Evolutionary conservation across 1,140 invertebrate genomes (phyloP).

Genomic region (Lepidurus apus): DNA sequence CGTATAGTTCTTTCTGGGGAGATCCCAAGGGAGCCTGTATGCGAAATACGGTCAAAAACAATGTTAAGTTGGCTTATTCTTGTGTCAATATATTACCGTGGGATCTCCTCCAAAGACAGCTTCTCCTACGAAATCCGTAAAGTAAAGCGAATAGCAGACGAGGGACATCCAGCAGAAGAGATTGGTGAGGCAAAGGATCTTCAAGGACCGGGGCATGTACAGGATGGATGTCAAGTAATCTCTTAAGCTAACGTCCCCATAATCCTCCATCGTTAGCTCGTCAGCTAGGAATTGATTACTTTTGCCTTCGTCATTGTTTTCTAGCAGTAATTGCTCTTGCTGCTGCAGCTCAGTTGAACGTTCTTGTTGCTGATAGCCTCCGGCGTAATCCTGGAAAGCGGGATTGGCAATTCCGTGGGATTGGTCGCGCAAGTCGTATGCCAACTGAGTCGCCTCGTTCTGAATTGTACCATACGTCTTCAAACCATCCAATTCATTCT

Average conservation of each 20-base stretch:
- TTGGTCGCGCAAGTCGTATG: slow-evolving; percentile 5
- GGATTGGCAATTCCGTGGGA: slow-evolving; percentile 30
- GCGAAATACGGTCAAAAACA: slow-evolving; percentile 43
- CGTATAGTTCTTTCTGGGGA: slow-evolving; percentile 59
- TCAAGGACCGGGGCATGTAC: slow-evolving; percentile 77
- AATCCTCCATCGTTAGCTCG: slow-evolving; percentile 9
- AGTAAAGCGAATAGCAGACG: slow-evolving; percentile 93
- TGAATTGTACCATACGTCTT: slow-evolving; percentile 33
- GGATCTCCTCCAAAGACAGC: slow-evolving; percentile 90
- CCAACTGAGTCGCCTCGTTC: slow-evolving; percentile 18
- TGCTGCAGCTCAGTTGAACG: not conserved
- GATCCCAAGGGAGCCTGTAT: slow-evolving; percentile 61
- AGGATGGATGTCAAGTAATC: slow-evolving; percentile 85
- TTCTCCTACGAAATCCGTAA: slow-evolving; percentile 95
- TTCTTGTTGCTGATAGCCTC: slow-evolving; percentile 15
- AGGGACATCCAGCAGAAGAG: slow-evolving; percentile 97
- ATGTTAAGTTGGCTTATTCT: not conserved
- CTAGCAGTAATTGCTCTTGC: slow-evolving; percentile 21
- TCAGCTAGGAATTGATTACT: slow-evolving; percentile 9
- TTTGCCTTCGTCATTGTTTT: slow-evolving; percentile 23
- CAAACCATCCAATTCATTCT: slow-evolving; percentile 24
- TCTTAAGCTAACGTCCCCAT: slow-evolving; percentile 41
- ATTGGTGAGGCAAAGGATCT: slow-evolving; percentile 85
- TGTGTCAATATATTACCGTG: slow-evolving; percentile 51
- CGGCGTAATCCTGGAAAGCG: slow-evolving; percentile 30